phyloP scores from a whole-genome alignment of 1,140 invertebrate species.

The Drosophila bocki region DNA sequence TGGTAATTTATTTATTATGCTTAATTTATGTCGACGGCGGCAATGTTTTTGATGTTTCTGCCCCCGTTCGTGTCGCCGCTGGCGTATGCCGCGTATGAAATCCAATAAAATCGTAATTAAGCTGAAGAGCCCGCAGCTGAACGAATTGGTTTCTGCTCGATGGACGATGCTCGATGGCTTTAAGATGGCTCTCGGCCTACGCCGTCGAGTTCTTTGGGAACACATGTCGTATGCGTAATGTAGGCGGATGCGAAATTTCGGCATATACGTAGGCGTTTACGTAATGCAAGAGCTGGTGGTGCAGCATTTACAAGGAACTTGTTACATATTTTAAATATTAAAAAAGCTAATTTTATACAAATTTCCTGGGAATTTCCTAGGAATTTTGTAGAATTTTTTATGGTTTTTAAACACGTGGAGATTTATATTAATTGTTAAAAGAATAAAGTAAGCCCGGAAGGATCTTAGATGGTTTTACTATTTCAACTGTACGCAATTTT shows the following conservation, averaged over 20 bases:
- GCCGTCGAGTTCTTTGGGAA: neutral
- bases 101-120: slow-evolving; percentile 51
- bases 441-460: too few species aligned
- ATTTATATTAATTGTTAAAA: too few species aligned
- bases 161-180: neutral
- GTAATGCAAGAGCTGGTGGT: too few species aligned
- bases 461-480: too few species aligned
- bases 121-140: slow-evolving; percentile 27
- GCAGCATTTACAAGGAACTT: neutral
- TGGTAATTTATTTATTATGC: slow-evolving; percentile 76
- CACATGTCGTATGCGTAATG: slow-evolving; percentile 4
- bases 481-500: too few species aligned
- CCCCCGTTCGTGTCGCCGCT: slow-evolving; percentile 21
- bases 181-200: neutral
- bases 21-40: slow-evolving; percentile 66
- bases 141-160: slow-evolving; percentile 9
- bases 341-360: neutral
- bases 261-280: neutral
- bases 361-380: neutral
- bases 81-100: slow-evolving; percentile 35
- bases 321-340: neutral
- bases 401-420: too few species aligned
- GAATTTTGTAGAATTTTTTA: neutral
- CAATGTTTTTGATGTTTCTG: slow-evolving; percentile 57
- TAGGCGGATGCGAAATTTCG: neutral